Evolutionary conservation across 1,140 invertebrate genomes (phyloP), one percentile per base, ranked within the genome.

Genomic region (Danaus melanippus): DNA sequence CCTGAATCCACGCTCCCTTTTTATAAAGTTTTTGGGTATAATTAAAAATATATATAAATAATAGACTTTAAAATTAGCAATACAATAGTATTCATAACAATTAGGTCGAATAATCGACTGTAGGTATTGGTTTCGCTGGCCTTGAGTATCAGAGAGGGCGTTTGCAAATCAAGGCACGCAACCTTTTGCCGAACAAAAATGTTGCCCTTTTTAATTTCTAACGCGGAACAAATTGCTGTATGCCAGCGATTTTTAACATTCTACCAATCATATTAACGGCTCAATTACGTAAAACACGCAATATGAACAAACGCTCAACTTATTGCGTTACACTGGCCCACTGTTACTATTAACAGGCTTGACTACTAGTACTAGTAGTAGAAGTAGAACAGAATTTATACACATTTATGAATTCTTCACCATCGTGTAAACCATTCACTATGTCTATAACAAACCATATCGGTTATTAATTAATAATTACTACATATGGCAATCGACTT

Each of bases 181-280:
- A 72, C 71, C 74, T 84, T 79, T 79, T 67, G 59, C 68, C 54
- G 67, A 54, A 63, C 56, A 71, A 71, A 76, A 73, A 71, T 62
- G 53, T 57, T 71, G 74, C 74, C 76, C 75, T 77, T 79, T 65
- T 71, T 81, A 76, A 75, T 67, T 73, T 67, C 66, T 57, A 71
- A 79, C 62, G 76, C 78, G 75, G 71, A 81, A 81, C 76, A 72
- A 79, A 82, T 79, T 71, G 65, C 67, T 12, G 54, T 50, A 64
- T 49, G 46, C 66, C 48, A 67, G 58, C 50, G 65, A 60, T 69
- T 60, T 76, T 70, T 64, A 60, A 59, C 53, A 63, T 59, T 58
- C 42, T 48, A 50, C 53, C 72, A 73, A 67, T 77, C 67, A 68
- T 74, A 71, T 77, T 70, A 71, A 69, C 62, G 49, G 55, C 40